phyloP scores from a whole-genome alignment of 2,797 vertebrate species.

The Carcharodon carcharias region DNA sequence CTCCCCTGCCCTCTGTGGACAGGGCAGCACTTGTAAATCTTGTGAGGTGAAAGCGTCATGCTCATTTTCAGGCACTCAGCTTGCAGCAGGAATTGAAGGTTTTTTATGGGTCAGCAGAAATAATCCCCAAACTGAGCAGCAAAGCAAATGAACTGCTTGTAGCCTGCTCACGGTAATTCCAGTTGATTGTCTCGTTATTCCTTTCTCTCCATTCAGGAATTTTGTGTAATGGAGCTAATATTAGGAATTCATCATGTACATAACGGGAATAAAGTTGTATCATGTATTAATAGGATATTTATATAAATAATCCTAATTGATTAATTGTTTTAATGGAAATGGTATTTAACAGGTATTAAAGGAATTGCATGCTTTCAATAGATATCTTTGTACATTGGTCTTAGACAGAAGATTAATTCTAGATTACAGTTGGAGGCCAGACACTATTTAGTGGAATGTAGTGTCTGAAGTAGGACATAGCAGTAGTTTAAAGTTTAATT shows the following conservation, averaged over 20 bases:
- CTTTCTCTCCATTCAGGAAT: not conserved
- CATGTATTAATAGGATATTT: not conserved
- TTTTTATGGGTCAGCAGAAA: not conserved
- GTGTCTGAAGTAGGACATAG: not conserved
- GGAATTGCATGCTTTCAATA: not conserved
- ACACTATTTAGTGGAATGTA: not conserved
- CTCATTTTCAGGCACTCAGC: not conserved
- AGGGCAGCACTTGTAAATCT: not conserved
- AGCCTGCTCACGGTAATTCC: not conserved
- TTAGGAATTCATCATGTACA: not conserved
- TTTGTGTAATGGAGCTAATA: not conserved
- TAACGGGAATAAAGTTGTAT: not conserved
- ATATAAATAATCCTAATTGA: not conserved
- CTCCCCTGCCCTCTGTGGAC: too few species aligned
- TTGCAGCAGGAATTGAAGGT: not conserved
- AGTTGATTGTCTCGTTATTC: not conserved
- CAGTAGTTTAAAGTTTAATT: not conserved
- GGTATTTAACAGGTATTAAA: not conserved
- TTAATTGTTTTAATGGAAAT: not conserved
- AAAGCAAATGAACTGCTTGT: not conserved
- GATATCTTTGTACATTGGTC: not conserved
- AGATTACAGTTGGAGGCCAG: not conserved
- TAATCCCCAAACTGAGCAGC: not conserved
- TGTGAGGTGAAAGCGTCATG: not conserved
- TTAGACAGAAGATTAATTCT: not conserved